Percentiles rank a stretch among this genome's conserved stretches.
Conservation (phyloP, 2,113 vertebrate genomes). For the Lepus americanus region DNA sequence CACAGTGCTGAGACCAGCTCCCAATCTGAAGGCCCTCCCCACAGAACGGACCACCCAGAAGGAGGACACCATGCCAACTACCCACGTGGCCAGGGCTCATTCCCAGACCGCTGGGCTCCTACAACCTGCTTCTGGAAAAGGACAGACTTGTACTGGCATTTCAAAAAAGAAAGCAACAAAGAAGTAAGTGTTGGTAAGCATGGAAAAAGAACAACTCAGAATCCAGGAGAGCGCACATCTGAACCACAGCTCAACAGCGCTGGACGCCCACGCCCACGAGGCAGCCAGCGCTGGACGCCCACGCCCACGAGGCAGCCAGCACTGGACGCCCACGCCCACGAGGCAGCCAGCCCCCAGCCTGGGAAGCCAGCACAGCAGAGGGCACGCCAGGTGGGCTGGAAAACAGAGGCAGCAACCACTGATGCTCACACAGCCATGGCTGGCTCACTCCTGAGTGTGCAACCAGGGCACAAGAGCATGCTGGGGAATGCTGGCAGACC, state of each 20-base stretch:
- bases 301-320: not conserved
- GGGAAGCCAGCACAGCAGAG: not conserved
- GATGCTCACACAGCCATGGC: not conserved
- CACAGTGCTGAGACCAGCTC: not conserved
- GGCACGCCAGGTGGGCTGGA: no score
- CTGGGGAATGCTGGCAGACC: no score
- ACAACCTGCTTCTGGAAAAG: not conserved
- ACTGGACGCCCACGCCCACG: not conserved
- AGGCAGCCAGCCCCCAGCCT: not conserved
- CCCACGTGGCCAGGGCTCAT: no score
- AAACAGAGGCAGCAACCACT: no score
- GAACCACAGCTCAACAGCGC: not conserved
- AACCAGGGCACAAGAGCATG: not conserved
- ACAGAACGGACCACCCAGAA: no score
- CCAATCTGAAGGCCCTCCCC: not conserved
- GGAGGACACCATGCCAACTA: not conserved
- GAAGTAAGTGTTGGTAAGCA: not conserved
- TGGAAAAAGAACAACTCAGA: not conserved
- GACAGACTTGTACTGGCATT: not conserved
- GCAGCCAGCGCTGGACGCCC: not conserved
- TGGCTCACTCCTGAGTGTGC: no score
- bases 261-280: not conserved
- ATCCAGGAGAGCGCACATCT: not conserved
- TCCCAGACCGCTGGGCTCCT: not conserved
- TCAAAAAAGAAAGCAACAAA: not conserved